These are phyloP conservation scores for Psittacula echo DNA, from an alignment of 2,797 vertebrate species.

Conservation along the genomic window DNA sequence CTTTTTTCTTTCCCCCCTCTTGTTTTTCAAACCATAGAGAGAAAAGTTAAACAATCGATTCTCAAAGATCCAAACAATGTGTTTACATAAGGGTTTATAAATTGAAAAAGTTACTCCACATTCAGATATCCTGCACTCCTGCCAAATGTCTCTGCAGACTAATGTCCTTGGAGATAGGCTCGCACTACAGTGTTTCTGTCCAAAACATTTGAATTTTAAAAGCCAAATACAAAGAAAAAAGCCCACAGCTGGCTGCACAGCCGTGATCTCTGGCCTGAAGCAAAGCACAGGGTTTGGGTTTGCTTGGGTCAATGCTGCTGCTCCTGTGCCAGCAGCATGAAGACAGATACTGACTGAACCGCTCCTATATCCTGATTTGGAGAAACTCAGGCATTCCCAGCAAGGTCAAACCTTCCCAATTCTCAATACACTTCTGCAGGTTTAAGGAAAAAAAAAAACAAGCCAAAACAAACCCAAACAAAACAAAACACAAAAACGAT, in stretches of 20 bases:
- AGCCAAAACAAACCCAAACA: no score
- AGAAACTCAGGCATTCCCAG: no score
- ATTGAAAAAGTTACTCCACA: background rate
- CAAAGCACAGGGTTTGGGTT: background rate
- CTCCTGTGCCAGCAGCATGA: background rate
- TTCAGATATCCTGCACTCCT: background rate
- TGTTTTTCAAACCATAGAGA: conserved; percentile 1
- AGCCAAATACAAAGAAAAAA: background rate
- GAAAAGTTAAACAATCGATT: conserved; percentile 31
- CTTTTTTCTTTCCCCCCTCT: background rate
- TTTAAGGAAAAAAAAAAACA: no score
- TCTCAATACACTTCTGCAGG: no score
- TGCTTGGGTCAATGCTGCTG: background rate
- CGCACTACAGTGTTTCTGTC: background rate
- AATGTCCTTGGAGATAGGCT: background rate
- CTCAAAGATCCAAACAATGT: conserved; percentile 5
- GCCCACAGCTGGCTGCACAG: background rate
- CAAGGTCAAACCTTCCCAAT: no score
- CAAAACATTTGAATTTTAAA: conserved; percentile 25
- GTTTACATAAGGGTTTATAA: conserved; percentile 25
- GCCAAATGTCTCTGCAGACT: conserved; percentile 16
- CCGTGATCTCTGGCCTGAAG: background rate
- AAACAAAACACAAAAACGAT: no score
- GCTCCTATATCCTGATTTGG: background rate
- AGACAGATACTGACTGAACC: accelerated